These are phyloP conservation scores for Corythaeola cristata DNA, from an alignment of 2,113 vertebrate genomes.

Conservation along the genomic window DNA sequence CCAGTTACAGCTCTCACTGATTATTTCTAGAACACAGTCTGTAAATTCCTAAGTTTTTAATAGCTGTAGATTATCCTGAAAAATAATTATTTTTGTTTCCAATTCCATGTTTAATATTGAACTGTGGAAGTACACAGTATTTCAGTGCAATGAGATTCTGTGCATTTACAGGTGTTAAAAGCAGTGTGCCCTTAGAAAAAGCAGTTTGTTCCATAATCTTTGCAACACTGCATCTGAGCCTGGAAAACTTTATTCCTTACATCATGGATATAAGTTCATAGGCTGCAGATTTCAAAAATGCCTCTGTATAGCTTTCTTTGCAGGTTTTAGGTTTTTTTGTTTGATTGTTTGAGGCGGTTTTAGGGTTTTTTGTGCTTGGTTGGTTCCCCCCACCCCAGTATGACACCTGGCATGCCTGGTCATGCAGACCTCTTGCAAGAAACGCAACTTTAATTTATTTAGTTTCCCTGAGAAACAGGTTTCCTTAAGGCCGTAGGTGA, in stretches of 20 bases:
- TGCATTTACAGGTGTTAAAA: not conserved
- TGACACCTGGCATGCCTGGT: not conserved
- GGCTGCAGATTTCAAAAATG: not conserved
- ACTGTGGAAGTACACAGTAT: not conserved
- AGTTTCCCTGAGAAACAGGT: constrained; percentile 15
- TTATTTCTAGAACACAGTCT: not conserved
- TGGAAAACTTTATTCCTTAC: not conserved
- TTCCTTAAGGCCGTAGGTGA: not conserved
- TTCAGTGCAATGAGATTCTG: not conserved
- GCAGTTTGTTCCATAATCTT: not conserved
- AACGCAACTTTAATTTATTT: not conserved
- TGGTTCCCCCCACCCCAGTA: not conserved
- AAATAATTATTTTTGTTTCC: not conserved
- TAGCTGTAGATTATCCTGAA: not conserved
- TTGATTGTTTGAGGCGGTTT: not conserved
- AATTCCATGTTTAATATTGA: not conserved
- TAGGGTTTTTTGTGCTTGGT: not conserved
- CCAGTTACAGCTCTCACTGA: not conserved
- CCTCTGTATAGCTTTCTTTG: not conserved
- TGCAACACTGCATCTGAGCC: not conserved
- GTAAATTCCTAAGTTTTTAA: not conserved
- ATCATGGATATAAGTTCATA: not conserved
- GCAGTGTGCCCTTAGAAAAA: not conserved
- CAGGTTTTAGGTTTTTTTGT: not conserved
- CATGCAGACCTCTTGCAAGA: not conserved